These are phyloP conservation scores for Troides oblongomaculatus DNA, from an alignment of 2,888 invertebrate genomes.

Conservation along the genomic window DNA sequence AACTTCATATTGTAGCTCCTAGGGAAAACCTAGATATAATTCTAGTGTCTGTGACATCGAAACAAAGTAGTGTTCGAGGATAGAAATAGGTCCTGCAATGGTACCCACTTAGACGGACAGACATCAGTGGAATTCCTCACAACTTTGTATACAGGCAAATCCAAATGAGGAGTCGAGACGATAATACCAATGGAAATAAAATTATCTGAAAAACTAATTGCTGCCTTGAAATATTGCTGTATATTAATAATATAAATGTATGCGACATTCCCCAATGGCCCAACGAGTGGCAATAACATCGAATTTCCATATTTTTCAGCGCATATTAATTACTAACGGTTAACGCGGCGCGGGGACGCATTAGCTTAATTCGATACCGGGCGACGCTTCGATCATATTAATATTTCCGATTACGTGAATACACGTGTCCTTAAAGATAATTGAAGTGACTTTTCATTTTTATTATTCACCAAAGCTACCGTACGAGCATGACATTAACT, in stretches of 20 bases:
- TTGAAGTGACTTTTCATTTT: not conserved
- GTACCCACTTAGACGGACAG: too few relatives aligned
- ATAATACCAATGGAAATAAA: not conserved
- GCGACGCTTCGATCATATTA: conserved; percentile 66
- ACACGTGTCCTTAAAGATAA: conserved; percentile 29
- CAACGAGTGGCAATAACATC: conserved; percentile 36
- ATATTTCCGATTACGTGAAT: conserved; percentile 51
- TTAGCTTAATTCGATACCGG: conserved; percentile 69
- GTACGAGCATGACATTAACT: too few relatives aligned
- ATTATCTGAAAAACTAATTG: not conserved
- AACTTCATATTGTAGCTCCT: too few relatives aligned
- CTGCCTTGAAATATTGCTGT: conserved; percentile 10
- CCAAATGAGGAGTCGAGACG: not conserved
- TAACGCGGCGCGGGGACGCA: conserved; percentile 54
- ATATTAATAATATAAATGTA: conserved; percentile 39
- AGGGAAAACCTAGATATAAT: too few relatives aligned
- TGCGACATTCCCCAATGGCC: conserved; percentile 40
- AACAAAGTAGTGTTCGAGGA: too few relatives aligned
- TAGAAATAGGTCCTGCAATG: too few relatives aligned
- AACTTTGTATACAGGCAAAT: not conserved
- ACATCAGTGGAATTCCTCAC: too few relatives aligned
- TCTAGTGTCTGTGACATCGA: too few relatives aligned
- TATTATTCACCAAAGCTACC: not conserved
- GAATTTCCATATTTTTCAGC: conserved; percentile 58
- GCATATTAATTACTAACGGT: conserved; percentile 62